These are phyloP conservation scores for Orthosia gracilis DNA, from an alignment of 2,888 invertebrate genomes.

Conservation along the genomic window DNA sequence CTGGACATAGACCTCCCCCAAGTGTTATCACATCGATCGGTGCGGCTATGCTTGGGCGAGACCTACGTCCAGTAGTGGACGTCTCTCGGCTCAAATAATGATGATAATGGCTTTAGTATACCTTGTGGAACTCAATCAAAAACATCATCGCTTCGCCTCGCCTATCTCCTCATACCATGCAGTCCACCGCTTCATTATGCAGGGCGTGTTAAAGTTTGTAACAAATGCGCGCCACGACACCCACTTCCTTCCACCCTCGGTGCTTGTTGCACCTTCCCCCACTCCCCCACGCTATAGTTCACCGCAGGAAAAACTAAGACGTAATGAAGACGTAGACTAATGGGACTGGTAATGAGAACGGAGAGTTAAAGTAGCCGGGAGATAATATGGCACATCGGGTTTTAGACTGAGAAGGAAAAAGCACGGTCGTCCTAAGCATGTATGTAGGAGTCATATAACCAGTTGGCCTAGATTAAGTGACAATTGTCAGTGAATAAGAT, in stretches of 20 bases:
- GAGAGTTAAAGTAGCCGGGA: not conserved
- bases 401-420: too few species aligned
- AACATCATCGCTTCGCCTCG: constrained; percentile 21
- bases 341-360: constrained; percentile 33
- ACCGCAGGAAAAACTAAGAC: constrained; percentile 48
- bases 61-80: too few species aligned
- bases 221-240: constrained; percentile 55
- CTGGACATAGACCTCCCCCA: too few species aligned
- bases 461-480: too few species aligned
- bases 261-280: constrained; percentile 1
- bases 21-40: too few species aligned
- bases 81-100: too few species aligned
- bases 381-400: not conserved
- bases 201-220: constrained; percentile 58
- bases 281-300: constrained; percentile 41
- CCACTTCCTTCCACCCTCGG: constrained; percentile 1
- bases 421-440: too few species aligned
- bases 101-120: too few species aligned
- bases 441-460: too few species aligned
- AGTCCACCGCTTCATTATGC: constrained; percentile 51
- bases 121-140: too few species aligned
- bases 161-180: not conserved
- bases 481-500: too few species aligned
- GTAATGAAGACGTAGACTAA: constrained; percentile 44
- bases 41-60: too few species aligned